Base-by-base conservation (phyloP, 2,888 invertebrate species). In the Fissipunctia ypsillon region DNA sequence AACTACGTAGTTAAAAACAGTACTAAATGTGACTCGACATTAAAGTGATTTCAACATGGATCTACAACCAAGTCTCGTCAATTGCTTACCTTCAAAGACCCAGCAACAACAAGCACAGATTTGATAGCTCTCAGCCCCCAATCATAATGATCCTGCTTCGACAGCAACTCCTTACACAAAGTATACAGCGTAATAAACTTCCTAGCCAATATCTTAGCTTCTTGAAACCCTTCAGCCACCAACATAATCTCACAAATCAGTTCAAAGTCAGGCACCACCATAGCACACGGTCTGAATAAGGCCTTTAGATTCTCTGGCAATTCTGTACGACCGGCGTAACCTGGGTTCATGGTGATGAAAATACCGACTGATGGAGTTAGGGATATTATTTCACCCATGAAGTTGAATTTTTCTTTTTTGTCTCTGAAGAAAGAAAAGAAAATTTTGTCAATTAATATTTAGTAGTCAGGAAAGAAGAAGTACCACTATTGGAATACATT, bases 341-440 rank as follows among this genome's bases (percentile, higher is more conserved):
- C 99, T 0, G 99, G 99, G 96, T 99, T 99, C 99, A 99, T 99
- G 3, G 99, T 99, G 74, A 99, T 99, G 88, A 99, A 99, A 88
- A 99, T 98, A 4, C 99, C 98, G 14, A 99, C 99, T 1, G 98
- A 97, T 10, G 98, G 97, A 12, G 98, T 97, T 80, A 99, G 94
- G 0, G 97, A 97, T 86, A 99, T 99, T 69, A 97, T 97, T 94
- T 99, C 99, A 0, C 99, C 99, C 98, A 99, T 98, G 91, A 99
- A 99, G 93, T 99, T 99, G 88, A 99, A 99, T 67, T 96, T 97
- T 10, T 97, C 95, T 93, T 99, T 99, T 91, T 98, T 98, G 89
- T 99, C 98, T 83, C 99, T 97, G 84, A 22, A 91, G 16, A 91
- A 38, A 38, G 38, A 38, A 38, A 9, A 38, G 38, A 38, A 38